A percentile compares a stretch with the other conserved stretches of the same genome.
Evolutionary conservation across 2,888 invertebrate species (phyloP).

Genomic region (Hydriomena furcata): DNA sequence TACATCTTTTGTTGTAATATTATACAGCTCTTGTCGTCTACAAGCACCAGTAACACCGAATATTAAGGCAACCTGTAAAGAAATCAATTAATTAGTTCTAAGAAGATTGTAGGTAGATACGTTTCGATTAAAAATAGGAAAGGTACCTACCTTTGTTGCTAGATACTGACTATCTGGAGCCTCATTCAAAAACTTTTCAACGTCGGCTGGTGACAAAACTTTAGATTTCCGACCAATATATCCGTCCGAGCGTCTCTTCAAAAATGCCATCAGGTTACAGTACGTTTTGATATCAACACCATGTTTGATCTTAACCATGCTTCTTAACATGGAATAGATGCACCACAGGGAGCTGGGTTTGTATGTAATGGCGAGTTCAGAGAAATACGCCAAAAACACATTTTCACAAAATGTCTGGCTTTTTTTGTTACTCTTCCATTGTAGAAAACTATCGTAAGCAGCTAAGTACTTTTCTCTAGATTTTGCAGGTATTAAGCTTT

Average conservation of each 20-base stretch:
- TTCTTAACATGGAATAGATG: conserved; percentile 27
- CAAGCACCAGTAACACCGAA: conserved; percentile 32
- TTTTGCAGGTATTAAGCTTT: too few species aligned
- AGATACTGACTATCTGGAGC: conserved; percentile 30
- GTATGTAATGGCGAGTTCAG: conserved; percentile 19
- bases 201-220: conserved; percentile 20
- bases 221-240: conserved; percentile 28
- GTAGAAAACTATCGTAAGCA: neutral
- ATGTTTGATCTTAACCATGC: conserved; percentile 23
- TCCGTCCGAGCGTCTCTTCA: conserved; percentile 26
- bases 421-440: neutral
- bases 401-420: neutral
- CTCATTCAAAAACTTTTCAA: conserved; percentile 32
- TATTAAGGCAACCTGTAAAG: conserved; percentile 25
- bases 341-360: conserved; percentile 11
- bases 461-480: neutral
- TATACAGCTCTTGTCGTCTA: conserved; percentile 12
- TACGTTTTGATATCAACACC: conserved; percentile 26
- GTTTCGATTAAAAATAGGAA: conserved; percentile 4
- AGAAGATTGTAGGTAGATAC: too few species aligned
- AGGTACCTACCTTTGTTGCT: conserved; percentile 23
- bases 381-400: conserved; percentile 30
- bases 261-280: conserved; percentile 18
- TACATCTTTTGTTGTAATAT: conserved; percentile 23
- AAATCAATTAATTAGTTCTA: too few species aligned